phyloP scores from a whole-genome alignment of 2,888 invertebrate genomes.

The Stenodera caucasica region DNA sequence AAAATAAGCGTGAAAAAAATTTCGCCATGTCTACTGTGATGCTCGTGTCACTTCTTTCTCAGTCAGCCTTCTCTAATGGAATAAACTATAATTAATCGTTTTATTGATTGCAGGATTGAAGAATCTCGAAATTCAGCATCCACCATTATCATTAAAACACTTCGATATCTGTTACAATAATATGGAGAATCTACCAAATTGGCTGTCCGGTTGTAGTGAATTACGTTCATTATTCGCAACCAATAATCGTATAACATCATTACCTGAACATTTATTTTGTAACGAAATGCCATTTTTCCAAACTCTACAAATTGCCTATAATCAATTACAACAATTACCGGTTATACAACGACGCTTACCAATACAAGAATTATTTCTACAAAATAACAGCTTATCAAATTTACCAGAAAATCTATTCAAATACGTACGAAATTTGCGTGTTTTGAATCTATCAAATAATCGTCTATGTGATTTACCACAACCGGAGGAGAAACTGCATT shows the following conservation, averaged over 20 bases:
- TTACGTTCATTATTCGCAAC: slow-evolving; percentile 73
- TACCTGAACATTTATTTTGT: slow-evolving; percentile 74
- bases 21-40: no score
- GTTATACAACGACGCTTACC: slow-evolving; percentile 69
- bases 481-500: slow-evolving; percentile 60
- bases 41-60: no score
- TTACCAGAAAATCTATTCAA: slow-evolving; percentile 78
- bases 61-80: background rate
- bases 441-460: slow-evolving; percentile 80
- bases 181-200: slow-evolving; percentile 72
- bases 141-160: slow-evolving; percentile 72
- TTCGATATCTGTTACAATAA: slow-evolving; percentile 80
- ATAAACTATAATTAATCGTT: background rate
- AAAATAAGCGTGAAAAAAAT: no score
- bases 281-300: slow-evolving; percentile 74
- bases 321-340: slow-evolving; percentile 74
- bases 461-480: slow-evolving; percentile 69
- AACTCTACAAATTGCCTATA: slow-evolving; percentile 76
- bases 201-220: slow-evolving; percentile 74
- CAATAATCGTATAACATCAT: slow-evolving; percentile 69
- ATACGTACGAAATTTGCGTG: slow-evolving; percentile 64
- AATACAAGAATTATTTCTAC: slow-evolving; percentile 71
- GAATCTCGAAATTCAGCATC: slow-evolving; percentile 68
- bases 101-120: slow-evolving; percentile 67
- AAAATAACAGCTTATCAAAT: slow-evolving; percentile 75